Conservation (phyloP, 2,888 invertebrate species). For the Pterostichus madidus region DNA sequence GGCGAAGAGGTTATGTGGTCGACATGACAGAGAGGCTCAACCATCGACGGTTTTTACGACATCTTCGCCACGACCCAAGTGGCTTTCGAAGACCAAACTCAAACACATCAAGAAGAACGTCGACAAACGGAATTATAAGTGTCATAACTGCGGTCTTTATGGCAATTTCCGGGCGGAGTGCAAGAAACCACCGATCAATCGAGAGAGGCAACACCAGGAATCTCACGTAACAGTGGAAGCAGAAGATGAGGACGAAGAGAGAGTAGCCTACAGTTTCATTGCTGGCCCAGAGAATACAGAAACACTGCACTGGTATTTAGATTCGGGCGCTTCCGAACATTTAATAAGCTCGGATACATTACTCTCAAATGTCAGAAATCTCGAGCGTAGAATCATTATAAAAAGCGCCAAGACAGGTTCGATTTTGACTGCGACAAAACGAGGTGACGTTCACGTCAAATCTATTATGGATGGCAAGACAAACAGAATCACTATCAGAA, state of each 20-base stretch:
- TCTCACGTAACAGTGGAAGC: not conserved
- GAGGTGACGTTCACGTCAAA: no score
- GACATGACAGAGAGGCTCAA: no score
- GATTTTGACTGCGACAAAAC: no score
- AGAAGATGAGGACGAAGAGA: constrained; percentile 9
- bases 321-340: constrained; percentile 70
- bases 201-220: not conserved
- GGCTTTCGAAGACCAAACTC: constrained; percentile 3
- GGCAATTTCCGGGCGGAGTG: no score
- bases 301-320: constrained; percentile 68
- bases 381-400: no score
- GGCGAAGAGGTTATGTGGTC: no score
- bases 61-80: not conserved
- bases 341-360: constrained; percentile 62
- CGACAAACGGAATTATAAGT: constrained; percentile 10
- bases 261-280: not conserved
- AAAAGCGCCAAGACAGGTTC: no score
- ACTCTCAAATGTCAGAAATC: no score
- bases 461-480: constrained; percentile 64
- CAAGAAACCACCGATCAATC: not conserved
- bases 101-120: constrained; percentile 1
- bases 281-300: constrained; percentile 20
- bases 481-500: constrained; percentile 71
- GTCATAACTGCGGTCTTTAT: constrained; percentile 22
- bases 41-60: constrained; percentile 6